Evolutionary conservation across 1,140 invertebrate genomes (phyloP), one percentile per base, ranked within the genome.

Genomic region (Drosophila nasuta): DNA sequence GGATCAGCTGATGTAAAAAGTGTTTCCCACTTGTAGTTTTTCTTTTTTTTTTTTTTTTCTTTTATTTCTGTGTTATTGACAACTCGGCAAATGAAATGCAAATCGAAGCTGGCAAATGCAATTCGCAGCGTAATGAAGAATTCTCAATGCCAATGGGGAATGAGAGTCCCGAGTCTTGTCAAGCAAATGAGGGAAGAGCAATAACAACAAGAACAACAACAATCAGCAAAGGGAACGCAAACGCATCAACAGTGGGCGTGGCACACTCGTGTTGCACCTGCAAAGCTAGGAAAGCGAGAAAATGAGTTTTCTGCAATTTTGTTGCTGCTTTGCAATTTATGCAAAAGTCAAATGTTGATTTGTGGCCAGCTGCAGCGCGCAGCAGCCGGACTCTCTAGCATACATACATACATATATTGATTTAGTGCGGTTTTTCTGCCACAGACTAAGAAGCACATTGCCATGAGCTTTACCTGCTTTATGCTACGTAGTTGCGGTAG

Each of bases 341-440:
- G 85, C 85, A 90, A 79, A 88, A 88, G 85, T 88, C 85, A 90
- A 88, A 90, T 90, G 81, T 88, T 88, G 85, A 88, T 88, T 88
- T 88, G 85, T 88, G 75, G 77, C 30, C 66, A 43, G 52, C 4
- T 1, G 38, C 30, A 64, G 30, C 7, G 35, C 8, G 20, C 20
- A 49, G 25, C 58, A 59, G 30, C 71, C 46, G 62, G 64, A 56
- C 41, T 25, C 20, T 25, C 20, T 4, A 25, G 20, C 2, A 20
- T 20, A 25, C 20, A 25, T 25, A 25, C 45, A 64, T n/a, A 45
- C 64, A 49, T 75, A 87, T 87, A 88, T 88, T 88, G 83, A 88
- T 88, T 88, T 88, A 88, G 77, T 88, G 83, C 8, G 71, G 82
- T 75, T 48, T 75, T 48, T 48, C 30, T 41, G 54, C 51, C 20